Percentiles rank a stretch among this genome's conserved stretches.
Conservation (phyloP, 2,113 vertebrate species). For the Pleuronectes platessa region DNA sequence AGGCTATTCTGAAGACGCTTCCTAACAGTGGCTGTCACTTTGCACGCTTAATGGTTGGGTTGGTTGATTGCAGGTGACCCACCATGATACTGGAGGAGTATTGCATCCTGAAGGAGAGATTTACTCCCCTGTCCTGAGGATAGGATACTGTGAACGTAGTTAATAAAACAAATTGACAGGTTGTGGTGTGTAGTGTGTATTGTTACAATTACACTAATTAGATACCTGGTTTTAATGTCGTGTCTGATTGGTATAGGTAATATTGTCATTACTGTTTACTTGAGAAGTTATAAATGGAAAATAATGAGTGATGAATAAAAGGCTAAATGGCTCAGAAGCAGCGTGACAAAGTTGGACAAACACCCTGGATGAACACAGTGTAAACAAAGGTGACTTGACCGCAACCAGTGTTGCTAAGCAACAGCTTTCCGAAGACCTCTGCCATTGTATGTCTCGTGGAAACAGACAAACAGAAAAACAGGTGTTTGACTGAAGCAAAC, state of each 20-base stretch:
- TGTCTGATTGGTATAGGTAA: neutral
- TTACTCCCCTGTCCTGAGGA: too few relatives aligned
- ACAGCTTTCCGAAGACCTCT: slow-evolving; percentile 28
- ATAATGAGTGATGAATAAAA: neutral
- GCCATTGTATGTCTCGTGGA: neutral
- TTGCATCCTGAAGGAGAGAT: too few relatives aligned
- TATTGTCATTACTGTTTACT: neutral
- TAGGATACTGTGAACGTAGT: too few relatives aligned
- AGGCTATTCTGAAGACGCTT: neutral
- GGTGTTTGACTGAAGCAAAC: slow-evolving; percentile 63
- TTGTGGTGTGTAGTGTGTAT: too few relatives aligned
- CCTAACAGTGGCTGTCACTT: neutral
- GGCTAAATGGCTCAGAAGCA: neutral
- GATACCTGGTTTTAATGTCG: neutral
- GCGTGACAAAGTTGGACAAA: slow-evolving; percentile 24
- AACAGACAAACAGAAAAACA: slow-evolving; percentile 36
- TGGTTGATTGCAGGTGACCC: too few relatives aligned
- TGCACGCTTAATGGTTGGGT: too few relatives aligned
- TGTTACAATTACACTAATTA: too few relatives aligned
- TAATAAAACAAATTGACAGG: too few relatives aligned
- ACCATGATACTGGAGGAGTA: too few relatives aligned
- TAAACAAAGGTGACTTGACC: slow-evolving; percentile 26
- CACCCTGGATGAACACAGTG: neutral
- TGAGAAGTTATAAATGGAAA: neutral
- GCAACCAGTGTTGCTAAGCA: slow-evolving; percentile 48